Evolutionary conservation across 2,888 invertebrate species (phyloP), one percentile per base, ranked within the genome.

Genomic region (Pterobdella sp.): DNA sequence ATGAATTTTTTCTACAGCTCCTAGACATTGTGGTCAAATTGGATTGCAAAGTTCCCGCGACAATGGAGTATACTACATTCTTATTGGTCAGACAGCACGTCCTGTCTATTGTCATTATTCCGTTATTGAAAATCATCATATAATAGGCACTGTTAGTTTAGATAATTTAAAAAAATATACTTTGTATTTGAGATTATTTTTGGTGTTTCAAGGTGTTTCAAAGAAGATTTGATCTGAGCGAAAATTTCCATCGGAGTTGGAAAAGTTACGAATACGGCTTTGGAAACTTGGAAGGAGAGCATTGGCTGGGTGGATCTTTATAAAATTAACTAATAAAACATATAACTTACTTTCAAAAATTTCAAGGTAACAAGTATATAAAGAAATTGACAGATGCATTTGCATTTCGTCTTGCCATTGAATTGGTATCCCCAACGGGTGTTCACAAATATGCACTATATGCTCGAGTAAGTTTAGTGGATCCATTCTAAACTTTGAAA

Each of bases 211-310:
- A 69, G 2, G 88, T 91, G 1, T 86, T 93, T 35, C 93, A 93
- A 81, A 88, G 91, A 31, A 88, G 94, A 2, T 88, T 87, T 81
- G 92, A 93, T 81, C 93, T 93, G 29, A 77, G 80, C 1, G 87
- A 91, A 1, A 90, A 93, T 79, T 94, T 94, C 84, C 92, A 92
- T 84, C 87, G 91, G 64, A 89, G 89, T 74, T 94, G 92, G 89
- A 86, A 88, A 73, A 91, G 92, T 74, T 94, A 94, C 81, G 90
- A 90, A 3, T 86, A 86, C 1, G 91, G 91, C 29, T 94, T 94
- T 80, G 94, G 94, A 0, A 87, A 89, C 32, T 80, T 84, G 79
- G 80, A 82, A 71, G 89, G 90, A 0, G 93, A 94, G 81, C 92
- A 90, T 82, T 94, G 93, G 93, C 87, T 94, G 29, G 94, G 94